These are phyloP conservation scores for Tautogolabrus adspersus DNA, from an alignment of 2,113 vertebrate species.

Conservation along the genomic window DNA sequence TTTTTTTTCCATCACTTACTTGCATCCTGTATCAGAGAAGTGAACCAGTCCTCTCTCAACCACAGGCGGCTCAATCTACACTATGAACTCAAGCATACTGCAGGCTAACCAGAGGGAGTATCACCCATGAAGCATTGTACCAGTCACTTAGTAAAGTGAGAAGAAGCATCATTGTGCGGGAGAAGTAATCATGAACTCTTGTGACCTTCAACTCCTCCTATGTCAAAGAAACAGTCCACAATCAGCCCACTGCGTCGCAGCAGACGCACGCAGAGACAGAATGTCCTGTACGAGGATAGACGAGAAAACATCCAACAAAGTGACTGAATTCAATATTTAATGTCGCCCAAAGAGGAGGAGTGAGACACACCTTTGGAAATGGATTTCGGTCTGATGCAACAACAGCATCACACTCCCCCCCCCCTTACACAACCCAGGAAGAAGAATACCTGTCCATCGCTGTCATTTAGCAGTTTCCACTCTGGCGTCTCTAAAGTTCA, in stretches of 20 bases:
- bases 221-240: constrained; percentile 33
- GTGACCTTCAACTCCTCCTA: constrained; percentile 12
- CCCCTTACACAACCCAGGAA: not conserved
- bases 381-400: not conserved
- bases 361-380: not conserved
- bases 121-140: not conserved
- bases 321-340: constrained; percentile 11
- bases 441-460: too few relatives aligned
- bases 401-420: not conserved
- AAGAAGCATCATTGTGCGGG: constrained; percentile 2
- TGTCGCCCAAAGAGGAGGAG: not conserved
- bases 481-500: not conserved
- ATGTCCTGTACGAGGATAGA: constrained; percentile 32
- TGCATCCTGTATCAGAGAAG: not conserved
- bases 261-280: constrained; percentile 43
- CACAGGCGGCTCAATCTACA: not conserved
- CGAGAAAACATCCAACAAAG: constrained; percentile 25
- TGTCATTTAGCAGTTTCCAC: not conserved
- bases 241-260: constrained; percentile 28
- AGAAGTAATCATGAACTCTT: constrained; percentile 14
- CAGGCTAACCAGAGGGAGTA: not conserved
- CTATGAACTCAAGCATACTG: not conserved
- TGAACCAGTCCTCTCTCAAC: not conserved
- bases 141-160: constrained; percentile 6
- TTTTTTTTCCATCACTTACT: constrained; percentile 20